These are phyloP conservation scores for Chionoecetes opilio DNA, from an alignment of 1,140 invertebrate genomes.

Conservation along the genomic window DNA sequence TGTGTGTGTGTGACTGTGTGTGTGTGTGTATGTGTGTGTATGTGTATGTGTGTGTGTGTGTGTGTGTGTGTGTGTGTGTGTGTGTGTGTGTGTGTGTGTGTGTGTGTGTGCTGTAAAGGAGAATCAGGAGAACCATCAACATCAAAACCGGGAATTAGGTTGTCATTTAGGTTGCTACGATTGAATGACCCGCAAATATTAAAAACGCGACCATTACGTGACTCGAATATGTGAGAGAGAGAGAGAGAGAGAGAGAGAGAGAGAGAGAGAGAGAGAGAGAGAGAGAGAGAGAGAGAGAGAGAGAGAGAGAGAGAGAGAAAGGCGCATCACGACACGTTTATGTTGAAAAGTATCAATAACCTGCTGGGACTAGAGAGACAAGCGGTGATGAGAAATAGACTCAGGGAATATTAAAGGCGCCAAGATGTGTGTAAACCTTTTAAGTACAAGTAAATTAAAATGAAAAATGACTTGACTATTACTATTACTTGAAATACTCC, in stretches of 20 bases:
- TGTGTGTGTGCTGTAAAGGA: neutral
- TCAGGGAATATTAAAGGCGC: no score
- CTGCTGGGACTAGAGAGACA: no score
- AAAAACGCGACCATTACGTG: neutral
- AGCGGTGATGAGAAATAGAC: no score
- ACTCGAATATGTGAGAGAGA: neutral
- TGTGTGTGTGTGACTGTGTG: neutral
- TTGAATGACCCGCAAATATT: no score
- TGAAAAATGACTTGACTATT: no score
- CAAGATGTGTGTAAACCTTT: no score
- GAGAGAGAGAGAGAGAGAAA: conserved; percentile 39
- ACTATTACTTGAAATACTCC: no score
- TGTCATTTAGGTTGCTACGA: no score
- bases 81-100: conserved; percentile 3
- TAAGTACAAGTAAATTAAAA: no score
- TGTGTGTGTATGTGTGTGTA: neutral
- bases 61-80: conserved; percentile 35
- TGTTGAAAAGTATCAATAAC: no score
- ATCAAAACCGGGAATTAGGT: no score
- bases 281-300: conserved; percentile 58
- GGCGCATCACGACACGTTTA: neutral
- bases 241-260: conserved; percentile 32
- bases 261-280: conserved; percentile 60
- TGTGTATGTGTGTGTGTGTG: conserved; percentile 49
- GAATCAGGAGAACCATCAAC: no score